Conservation (phyloP, 1,140 invertebrate species). For the Cryptotermes secundus region DNA sequence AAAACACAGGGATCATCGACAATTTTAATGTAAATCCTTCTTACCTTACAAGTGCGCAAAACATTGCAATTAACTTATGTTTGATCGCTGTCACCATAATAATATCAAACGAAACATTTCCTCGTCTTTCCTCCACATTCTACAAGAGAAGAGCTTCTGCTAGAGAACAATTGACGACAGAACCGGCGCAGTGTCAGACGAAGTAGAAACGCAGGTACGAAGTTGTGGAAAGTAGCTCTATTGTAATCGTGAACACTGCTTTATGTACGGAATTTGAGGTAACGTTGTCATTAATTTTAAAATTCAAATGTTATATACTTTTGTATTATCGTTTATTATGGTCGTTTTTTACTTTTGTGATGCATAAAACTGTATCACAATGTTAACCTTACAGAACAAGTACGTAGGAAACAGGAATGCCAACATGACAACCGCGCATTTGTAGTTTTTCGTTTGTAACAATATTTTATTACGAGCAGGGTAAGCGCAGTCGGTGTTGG, state of each 20-base stretch:
- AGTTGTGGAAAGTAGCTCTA: background rate
- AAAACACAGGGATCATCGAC: background rate
- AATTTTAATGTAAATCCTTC: background rate
- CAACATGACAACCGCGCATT: background rate
- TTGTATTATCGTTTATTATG: no score
- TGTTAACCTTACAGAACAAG: no score
- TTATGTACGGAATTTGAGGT: no score
- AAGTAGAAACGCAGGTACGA: background rate
- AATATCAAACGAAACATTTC: background rate
- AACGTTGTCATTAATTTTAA: no score
- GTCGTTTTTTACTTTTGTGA: no score
- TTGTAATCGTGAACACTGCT: no score
- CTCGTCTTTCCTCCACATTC: background rate
- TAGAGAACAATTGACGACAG: background rate
- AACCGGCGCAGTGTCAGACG: background rate
- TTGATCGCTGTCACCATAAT: background rate
- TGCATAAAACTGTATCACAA: no score
- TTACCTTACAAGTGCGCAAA: background rate
- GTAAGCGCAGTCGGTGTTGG: no score
- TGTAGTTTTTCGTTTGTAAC: no score
- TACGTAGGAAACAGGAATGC: background rate
- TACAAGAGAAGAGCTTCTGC: background rate
- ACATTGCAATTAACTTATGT: background rate
- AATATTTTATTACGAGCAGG: no score
- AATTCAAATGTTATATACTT: no score